Evolutionary conservation across 2,888 invertebrate species (phyloP), one percentile per base, ranked within the genome.

Genomic region (Chrysotoxum bicinctum): DNA sequence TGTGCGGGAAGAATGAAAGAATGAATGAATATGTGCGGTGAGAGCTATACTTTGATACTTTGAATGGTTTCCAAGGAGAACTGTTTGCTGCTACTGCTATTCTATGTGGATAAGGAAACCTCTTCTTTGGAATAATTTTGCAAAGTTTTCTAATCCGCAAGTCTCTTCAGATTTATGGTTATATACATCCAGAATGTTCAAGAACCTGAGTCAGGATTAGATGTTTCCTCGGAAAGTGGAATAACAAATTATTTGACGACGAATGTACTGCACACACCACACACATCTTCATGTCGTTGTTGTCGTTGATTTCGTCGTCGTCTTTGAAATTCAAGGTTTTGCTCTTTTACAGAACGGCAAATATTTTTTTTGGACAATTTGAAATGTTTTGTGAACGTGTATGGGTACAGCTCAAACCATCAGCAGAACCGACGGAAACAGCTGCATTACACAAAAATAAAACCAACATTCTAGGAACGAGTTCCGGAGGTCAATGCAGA

Each of bases 91-190:
- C 16, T 43, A 9, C 8, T 68, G 43, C 21, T 35, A 21, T 35
- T 56, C 35, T 7, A 56, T 68, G 23, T 64, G 60, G 37, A 52
- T 64, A 52, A 35, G 68, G 37, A 79, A 69, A 74, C 69, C 69
- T 69, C 64, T 74, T 74, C 74, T 64, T 64, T 56, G 40, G 50
- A 83, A 79, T 79, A 56, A 83, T 83, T 79, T 69, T 50, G 10
- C 37, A 79, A 74, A 79, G 74, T 74, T 74, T 74, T 69, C 78
- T 74, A 79, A 79, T 83, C 69, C 83, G 50, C 58, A 78, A 74
- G 62, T 70, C 74, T 64, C 37, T 64, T 48, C 68, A 74, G 79
- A 83, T 79, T 74, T 74, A 74, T 69, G 74, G 73, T 21, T 50
- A 69, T 74, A 73, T 56, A 64, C 50, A 69, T 69, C n/a, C 37